phyloP scores from a whole-genome alignment of 2,113 vertebrate genomes.

The Neotragus moschatus region DNA sequence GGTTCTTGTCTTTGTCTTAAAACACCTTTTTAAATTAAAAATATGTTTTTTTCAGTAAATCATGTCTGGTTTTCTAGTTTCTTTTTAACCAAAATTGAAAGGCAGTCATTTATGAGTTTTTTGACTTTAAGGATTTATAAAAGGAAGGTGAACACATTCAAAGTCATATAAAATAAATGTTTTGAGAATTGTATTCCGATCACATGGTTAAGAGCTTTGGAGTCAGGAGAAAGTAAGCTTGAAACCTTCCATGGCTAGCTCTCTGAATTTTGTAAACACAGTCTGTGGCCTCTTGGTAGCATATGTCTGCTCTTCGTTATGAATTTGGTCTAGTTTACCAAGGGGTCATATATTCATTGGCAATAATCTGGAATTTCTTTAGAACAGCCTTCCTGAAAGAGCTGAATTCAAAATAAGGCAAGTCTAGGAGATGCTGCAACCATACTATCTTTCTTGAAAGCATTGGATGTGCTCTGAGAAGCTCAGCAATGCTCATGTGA shows the following conservation, averaged over 20 bases:
- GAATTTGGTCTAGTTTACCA: not conserved
- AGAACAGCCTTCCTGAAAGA: not conserved
- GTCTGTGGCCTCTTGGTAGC: not conserved
- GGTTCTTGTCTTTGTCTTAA: not conserved
- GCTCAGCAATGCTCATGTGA: not conserved
- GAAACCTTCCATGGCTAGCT: not conserved
- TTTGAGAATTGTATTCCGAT: not conserved
- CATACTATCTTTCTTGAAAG: not conserved
- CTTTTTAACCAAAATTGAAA: not conserved
- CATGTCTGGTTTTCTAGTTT: not conserved
- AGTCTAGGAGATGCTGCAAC: not conserved
- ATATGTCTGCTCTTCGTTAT: not conserved
- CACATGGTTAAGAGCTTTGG: not conserved
- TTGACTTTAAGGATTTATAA: constrained; percentile 43
- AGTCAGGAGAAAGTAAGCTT: not conserved
- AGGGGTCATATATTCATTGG: not conserved
- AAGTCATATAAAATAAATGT: not conserved
- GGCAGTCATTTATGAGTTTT: not conserved
- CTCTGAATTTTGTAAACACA: not conserved
- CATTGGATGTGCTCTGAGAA: not conserved
- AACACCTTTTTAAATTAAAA: not conserved
- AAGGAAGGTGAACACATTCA: constrained; percentile 16
- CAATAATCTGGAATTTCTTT: not conserved
- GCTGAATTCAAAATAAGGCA: constrained; percentile 20
- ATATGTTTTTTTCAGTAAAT: constrained; percentile 7